Conservation (phyloP, 2,797 vertebrate species). For the Brachymystax lenok region DNA sequence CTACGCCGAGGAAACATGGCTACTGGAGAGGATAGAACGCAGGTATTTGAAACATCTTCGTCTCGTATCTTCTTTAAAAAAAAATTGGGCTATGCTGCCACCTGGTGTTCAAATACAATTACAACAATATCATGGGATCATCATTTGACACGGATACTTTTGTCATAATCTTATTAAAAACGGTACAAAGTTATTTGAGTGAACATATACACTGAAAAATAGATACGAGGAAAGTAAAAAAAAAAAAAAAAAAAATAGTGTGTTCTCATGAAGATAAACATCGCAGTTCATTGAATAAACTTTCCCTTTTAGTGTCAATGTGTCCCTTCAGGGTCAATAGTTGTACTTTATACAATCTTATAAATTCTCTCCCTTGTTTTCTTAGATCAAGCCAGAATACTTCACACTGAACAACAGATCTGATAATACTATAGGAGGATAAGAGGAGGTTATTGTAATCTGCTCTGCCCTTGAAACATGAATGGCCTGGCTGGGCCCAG, state of each 20-base stretch:
- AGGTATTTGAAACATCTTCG: neutral
- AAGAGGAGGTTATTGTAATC: neutral
- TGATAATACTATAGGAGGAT: neutral
- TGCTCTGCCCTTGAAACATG: neutral
- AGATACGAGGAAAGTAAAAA: neutral
- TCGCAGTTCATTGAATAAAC: neutral
- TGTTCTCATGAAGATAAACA: neutral
- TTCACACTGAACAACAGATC: neutral
- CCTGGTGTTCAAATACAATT: neutral
- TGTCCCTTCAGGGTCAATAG: neutral
- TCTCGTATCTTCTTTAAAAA: neutral
- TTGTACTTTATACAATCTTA: neutral
- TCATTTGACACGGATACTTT: no score
- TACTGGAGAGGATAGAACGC: neutral
- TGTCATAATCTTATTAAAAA: neutral
- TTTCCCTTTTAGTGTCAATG: neutral
- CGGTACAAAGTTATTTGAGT: neutral
- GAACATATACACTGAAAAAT: neutral
- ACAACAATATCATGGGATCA: neutral
- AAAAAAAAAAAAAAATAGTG: no score
- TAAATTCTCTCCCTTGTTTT: neutral
- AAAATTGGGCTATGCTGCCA: neutral
- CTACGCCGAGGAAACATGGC: neutral
- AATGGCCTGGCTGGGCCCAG: neutral
- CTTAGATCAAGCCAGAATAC: neutral